Evolutionary conservation across 2,113 vertebrate species (phyloP).

Genomic region (Campylorhamphus procurvoides): DNA sequence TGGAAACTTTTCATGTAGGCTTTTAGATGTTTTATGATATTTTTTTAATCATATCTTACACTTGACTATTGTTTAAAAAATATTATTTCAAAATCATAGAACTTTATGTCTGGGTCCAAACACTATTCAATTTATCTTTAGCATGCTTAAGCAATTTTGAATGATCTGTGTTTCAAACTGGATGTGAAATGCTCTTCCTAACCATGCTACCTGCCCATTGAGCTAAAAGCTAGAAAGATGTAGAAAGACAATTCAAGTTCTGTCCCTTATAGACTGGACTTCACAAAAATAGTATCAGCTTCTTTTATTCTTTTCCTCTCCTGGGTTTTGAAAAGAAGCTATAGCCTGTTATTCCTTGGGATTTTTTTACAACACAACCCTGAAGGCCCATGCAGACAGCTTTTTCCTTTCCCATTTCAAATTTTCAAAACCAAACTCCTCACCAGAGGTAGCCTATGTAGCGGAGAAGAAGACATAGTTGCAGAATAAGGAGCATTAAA

Average conservation of each 20-base stretch:
- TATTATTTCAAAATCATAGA: background rate
- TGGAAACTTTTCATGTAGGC: background rate
- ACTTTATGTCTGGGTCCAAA: background rate
- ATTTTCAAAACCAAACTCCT: background rate
- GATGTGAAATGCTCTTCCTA: background rate
- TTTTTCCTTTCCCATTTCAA: background rate
- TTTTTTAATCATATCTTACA: background rate
- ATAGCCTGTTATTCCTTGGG: fast-evolving
- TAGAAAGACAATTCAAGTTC: background rate
- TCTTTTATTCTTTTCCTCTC: background rate
- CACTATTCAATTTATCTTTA: background rate
- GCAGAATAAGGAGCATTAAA: background rate
- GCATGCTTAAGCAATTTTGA: background rate
- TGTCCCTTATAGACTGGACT: background rate
- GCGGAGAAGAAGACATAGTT: background rate
- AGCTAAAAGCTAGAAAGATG: background rate
- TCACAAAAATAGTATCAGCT: background rate
- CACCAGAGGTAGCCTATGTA: background rate
- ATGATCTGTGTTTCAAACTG: background rate
- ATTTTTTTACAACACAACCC: background rate
- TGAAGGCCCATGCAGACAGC: background rate
- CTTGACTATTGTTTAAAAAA: background rate
- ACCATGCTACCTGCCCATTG: background rate
- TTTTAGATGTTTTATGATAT: background rate
- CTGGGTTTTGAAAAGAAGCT: background rate